Evolutionary conservation across 1,140 invertebrate genomes (phyloP).

Genomic region (Branchinecta lindahli): DNA sequence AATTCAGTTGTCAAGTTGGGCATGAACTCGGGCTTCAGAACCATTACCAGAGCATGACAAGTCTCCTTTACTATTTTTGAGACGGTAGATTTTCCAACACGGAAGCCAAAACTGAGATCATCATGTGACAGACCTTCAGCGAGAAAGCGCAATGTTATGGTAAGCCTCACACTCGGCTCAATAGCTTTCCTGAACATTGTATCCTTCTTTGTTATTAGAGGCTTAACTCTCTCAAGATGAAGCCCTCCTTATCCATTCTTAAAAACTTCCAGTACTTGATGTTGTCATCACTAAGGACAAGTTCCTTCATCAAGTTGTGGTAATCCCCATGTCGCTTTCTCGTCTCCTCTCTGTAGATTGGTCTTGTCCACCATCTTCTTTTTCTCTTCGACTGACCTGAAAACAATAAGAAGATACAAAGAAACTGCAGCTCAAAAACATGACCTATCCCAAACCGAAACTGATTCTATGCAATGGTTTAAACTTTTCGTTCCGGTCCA

Average conservation of each 20-base stretch:
- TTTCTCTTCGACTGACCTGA: neutral
- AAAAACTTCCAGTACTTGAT: too few species aligned
- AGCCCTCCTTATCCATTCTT: neutral
- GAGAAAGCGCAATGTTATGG: neutral
- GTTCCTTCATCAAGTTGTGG: constrained; percentile 5
- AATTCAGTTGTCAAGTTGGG: neutral
- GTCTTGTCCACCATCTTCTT: neutral
- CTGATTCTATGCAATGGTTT: too few species aligned
- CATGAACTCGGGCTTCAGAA: neutral
- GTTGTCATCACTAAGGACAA: neutral
- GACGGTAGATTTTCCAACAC: constrained; percentile 8
- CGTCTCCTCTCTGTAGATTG: neutral
- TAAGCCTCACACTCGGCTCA: constrained; percentile 7
- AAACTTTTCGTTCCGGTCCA: too few species aligned
- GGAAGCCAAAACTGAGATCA: neutral
- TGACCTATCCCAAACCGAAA: too few species aligned
- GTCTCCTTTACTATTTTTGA: neutral
- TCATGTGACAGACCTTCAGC: neutral
- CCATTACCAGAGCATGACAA: neutral
- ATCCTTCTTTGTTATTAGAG: neutral
- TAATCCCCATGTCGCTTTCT: neutral
- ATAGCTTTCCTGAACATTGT: neutral
- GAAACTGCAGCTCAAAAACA: too few species aligned
- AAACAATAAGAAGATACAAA: too few species aligned
- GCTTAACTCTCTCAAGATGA: neutral